Evolutionary conservation across 2,888 invertebrate genomes (phyloP), one percentile per base, ranked within the genome.

Genomic region (Amphimallon solstitiale): DNA sequence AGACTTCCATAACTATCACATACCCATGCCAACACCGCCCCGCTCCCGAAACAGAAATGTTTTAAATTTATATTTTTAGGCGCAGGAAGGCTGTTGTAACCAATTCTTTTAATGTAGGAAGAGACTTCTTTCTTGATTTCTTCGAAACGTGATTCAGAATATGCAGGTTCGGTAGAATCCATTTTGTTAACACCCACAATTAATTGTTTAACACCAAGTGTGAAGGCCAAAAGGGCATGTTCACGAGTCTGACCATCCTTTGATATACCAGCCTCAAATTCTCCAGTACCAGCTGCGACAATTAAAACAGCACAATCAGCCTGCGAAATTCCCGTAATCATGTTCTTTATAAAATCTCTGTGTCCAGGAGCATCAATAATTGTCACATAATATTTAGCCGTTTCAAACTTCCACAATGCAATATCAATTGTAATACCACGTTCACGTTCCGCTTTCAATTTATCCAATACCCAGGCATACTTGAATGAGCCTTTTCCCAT

Each of bases 261-360:
- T 65, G 98, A 98, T 85, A 99, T 98, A 88, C 98, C 98, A 79
- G 98, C 97, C 85, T 99, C 98, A 85, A 98, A 99, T 87, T 99
- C 99, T 85, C 98, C 98, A 79, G 95, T 95, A 90, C 98, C 98
- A 77, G 98, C 98, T 79, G 98, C 98, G 69, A 98, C 98, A 82
- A 99, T 97, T 78, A 99, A 86, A 75, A 99, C 97, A 75, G 98
- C 99, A 85, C 98, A 98, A 86, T 99, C 98, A 78, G 98, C 98
- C 85, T 94, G 88, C 29, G 92, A 92, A 60, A 93, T 93, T 84
- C 98, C 99, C 76, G 98, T 99, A 85, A 99, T 99, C 99, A 99
- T 99, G 97, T 99, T 99, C 88, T 99, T 99, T 88, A 99, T 99
- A 92, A 99, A 99, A 95, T 99, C 98, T 89, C 98, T 93, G 90